Conservation (phyloP, 2,797 vertebrate genomes). For the Orientallactaga sibirica region DNA sequence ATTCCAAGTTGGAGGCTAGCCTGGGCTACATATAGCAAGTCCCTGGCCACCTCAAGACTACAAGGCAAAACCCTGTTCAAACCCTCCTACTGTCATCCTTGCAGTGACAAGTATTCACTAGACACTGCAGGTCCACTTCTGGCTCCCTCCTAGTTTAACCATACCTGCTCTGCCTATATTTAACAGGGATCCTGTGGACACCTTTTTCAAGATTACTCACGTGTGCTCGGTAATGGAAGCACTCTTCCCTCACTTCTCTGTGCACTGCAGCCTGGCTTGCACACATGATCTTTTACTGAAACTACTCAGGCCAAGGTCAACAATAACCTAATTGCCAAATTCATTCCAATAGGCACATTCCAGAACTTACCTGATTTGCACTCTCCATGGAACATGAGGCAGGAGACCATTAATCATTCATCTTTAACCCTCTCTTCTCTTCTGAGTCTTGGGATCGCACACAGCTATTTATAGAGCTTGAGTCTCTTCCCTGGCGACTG, state of each 20-base stretch:
- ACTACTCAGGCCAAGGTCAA: conserved; percentile 36
- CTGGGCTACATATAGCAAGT: background rate
- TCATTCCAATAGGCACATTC: background rate
- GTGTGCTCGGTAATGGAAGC: background rate
- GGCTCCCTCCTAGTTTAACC: conserved; percentile 5
- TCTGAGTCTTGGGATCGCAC: conserved; percentile 9
- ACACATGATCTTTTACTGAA: background rate
- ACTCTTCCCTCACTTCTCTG: background rate
- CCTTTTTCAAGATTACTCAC: conserved; percentile 52
- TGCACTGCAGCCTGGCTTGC: background rate
- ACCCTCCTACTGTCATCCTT: background rate
- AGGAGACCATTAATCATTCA: background rate
- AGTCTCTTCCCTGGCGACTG: background rate
- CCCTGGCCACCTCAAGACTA: background rate
- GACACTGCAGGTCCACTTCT: background rate
- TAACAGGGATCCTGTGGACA: background rate
- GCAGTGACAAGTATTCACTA: background rate
- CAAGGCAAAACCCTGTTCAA: background rate
- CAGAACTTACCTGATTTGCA: conserved; percentile 28
- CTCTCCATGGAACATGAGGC: background rate
- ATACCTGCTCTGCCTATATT: background rate
- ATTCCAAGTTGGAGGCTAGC: background rate
- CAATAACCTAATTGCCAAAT: conserved; percentile 34
- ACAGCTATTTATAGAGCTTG: background rate
- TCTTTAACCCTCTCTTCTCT: conserved; percentile 38